Evolutionary conservation across 2,113 vertebrate genomes (phyloP), one percentile per base, ranked within the genome.

Genomic region (Dryoscopus gambensis): DNA sequence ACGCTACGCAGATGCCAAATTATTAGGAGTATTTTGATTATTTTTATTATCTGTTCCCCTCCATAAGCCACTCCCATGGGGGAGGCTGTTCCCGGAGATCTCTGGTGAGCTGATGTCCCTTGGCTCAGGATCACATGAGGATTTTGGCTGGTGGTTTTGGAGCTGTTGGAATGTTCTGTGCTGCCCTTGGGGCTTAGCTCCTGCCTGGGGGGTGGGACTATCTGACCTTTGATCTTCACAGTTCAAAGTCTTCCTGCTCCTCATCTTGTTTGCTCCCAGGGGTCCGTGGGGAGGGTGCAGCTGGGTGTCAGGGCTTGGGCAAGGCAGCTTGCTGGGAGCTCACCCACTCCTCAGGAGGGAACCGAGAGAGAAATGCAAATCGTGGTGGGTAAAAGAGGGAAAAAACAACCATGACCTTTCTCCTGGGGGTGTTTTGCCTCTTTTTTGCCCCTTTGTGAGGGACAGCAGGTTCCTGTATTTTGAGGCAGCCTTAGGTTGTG

Each of bases 331-430:
- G 8, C 4, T 49, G 18, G 73, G 55, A 18, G 4, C 55, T 94
- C 59, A 33, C 76, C 33, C 68, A 50, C 21, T 12, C 4, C 2
- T 3, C 0, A 0, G 25, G 70, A 59, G 85, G 91, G 89, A 96
- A 96, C 80, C 0, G 89, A 97, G 90, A 95, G 56, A 2, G 0
- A 77, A 87, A 96, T 94, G 93, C 91, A 97, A 96, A 95, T 94
- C 0, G 3, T 49, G 25, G 16, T 37, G 35, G 19, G 33, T 50
- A 39, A 76, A 69, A 59, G 46, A 89, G 18, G 62, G 62, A 30
- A 23, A 77, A 91, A 95, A 77, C 53, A 78, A 5, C 16, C 1
- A 24, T 25, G 46, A 10, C 33, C 52, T 65, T 77, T 76, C 63
- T 89, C 23, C 33, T 75, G 40, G 21, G 22, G 12, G 5, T 56